Conservation (phyloP, 2,888 invertebrate genomes). For the Exephanes ischioxanthus region DNA sequence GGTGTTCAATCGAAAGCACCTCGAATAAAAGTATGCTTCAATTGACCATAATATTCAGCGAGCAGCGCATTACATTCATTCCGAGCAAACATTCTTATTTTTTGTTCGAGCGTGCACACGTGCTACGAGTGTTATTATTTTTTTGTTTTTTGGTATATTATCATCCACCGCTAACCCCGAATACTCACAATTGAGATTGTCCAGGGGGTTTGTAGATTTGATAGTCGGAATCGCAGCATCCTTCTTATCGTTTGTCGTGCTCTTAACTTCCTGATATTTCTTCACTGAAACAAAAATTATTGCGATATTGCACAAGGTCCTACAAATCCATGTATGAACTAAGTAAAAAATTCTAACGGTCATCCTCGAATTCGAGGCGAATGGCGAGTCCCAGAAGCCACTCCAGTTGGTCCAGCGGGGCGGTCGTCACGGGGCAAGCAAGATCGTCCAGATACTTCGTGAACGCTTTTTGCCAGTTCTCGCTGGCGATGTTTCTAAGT, state of each 20-base stretch:
- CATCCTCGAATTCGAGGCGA: slow-evolving; percentile 93
- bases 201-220: slow-evolving; percentile 93
- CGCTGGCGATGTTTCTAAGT: slow-evolving; percentile 89
- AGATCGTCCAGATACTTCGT: slow-evolving; percentile 91
- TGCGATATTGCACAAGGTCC: slow-evolving; percentile 25
- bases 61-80: no score
- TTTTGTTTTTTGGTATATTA: neutral
- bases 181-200: slow-evolving; percentile 94
- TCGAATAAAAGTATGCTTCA: no score
- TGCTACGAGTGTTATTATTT: neutral
- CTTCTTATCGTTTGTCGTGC: slow-evolving; percentile 86
- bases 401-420: slow-evolving; percentile 90
- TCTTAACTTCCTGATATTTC: slow-evolving; percentile 89
- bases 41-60: no score
- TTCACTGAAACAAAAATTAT: slow-evolving; percentile 80
- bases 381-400: slow-evolving; percentile 95
- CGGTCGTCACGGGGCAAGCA: slow-evolving; percentile 89
- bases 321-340: slow-evolving; percentile 7
- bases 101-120: neutral
- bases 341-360: slow-evolving; percentile 86
- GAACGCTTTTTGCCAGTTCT: slow-evolving; percentile 91
- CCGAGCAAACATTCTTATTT: neutral
- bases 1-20: no score
- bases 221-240: slow-evolving; percentile 89
- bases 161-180: neutral